Evolutionary conservation across 2,888 invertebrate species (phyloP).

Genomic region (Lottia scabra): DNA sequence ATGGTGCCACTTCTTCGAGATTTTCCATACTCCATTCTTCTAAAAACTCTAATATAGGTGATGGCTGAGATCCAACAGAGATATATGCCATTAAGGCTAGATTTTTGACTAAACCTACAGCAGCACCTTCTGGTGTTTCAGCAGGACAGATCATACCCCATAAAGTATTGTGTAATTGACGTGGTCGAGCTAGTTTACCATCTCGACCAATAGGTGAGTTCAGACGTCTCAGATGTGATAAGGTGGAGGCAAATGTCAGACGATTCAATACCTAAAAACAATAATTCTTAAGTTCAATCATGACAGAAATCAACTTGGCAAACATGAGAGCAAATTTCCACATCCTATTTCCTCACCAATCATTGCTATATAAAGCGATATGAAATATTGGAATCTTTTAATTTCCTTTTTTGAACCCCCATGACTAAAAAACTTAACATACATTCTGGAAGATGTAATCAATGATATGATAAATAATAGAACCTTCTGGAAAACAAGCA

Average conservation of each 20-base stretch:
- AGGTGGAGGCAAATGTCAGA: conserved; percentile 96
- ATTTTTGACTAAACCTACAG: conserved; percentile 94
- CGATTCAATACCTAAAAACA: conserved; percentile 86
- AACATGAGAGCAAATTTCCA: background rate
- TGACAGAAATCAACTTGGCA: background rate
- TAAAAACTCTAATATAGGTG: conserved; percentile 99
- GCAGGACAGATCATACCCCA: conserved; percentile 99
- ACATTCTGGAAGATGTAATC: too few species aligned
- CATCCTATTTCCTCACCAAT: background rate
- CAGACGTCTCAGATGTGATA: conserved; percentile 96
- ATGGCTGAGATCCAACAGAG: conserved; percentile 98
- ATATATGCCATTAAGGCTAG: conserved; percentile 99
- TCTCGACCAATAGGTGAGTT: conserved; percentile 99
- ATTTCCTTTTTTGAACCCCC: background rate
- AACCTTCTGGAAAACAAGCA: background rate
- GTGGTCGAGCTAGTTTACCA: conserved; percentile 97
- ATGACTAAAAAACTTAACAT: too few species aligned
- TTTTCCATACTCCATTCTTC: conserved; percentile 99
- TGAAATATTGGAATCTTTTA: background rate
- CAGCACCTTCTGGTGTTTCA: conserved; percentile 90
- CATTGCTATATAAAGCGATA: background rate
- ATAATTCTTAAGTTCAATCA: background rate
- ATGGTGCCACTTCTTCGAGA: conserved; percentile 98
- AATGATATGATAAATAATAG: background rate
- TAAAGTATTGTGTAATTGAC: conserved; percentile 97